Conservation (phyloP, 2,113 vertebrate genomes). For the Laticauda colubrina region DNA sequence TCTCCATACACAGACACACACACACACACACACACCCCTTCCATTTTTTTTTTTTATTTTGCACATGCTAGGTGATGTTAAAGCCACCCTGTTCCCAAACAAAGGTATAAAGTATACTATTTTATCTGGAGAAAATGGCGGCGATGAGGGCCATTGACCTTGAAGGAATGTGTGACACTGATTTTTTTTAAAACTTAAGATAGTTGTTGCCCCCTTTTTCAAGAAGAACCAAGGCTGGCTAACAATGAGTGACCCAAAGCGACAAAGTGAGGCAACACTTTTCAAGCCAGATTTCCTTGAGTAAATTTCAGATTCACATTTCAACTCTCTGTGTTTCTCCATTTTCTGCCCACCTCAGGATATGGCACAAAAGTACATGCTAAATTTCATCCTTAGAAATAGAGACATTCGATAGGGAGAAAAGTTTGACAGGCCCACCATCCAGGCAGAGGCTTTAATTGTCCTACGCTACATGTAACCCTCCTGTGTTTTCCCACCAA, state of each 20-base stretch:
- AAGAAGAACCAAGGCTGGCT: not conserved
- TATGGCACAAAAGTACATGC: not conserved
- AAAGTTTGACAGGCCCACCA: not conserved
- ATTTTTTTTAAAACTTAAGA: not conserved
- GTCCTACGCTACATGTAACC: too few species aligned
- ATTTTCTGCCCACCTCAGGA: not conserved
- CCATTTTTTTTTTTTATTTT: not conserved
- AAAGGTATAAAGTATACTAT: not conserved
- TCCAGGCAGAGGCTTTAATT: not conserved
- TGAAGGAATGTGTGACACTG: not conserved
- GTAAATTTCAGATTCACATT: not conserved
- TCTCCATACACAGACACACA: too few species aligned
- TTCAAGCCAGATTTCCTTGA: not conserved
- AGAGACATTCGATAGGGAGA: not conserved
- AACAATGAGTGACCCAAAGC: not conserved
- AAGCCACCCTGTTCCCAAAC: not conserved
- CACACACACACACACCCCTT: not conserved
- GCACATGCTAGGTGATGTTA: not conserved
- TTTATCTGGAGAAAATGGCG: not conserved
- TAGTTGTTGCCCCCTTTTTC: not conserved
- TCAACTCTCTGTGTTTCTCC: not conserved
- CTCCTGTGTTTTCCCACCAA: not conserved
- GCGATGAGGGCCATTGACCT: not conserved
- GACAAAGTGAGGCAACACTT: not conserved
- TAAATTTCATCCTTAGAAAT: not conserved